phyloP scores from a whole-genome alignment of 2,113 vertebrate species.

The Muntiacus muntjak region DNA sequence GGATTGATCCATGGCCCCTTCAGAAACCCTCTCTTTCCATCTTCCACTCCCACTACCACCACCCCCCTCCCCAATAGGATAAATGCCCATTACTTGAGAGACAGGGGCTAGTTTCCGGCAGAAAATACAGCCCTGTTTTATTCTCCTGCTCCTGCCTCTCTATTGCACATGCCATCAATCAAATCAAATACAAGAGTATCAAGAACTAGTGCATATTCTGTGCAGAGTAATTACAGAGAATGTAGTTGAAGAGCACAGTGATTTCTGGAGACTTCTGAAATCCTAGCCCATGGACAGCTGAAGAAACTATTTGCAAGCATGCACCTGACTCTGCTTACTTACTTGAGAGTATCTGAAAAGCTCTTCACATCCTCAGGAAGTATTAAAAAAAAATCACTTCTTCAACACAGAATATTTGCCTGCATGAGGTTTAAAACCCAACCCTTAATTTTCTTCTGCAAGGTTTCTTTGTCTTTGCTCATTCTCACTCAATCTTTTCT shows the following conservation, averaged over 20 bases:
- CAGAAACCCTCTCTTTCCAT: not conserved
- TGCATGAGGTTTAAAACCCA: constrained; percentile 59
- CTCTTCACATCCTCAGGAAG: constrained; percentile 27
- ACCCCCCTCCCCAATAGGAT: not conserved
- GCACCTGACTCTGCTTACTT: not conserved
- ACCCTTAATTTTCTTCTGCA: constrained; percentile 34
- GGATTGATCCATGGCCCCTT: not conserved
- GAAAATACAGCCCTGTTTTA: not conserved
- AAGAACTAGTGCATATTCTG: not conserved
- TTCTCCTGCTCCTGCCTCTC: not conserved
- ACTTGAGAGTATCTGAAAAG: constrained; percentile 57
- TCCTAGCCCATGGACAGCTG: constrained; percentile 32
- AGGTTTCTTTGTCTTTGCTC: constrained; percentile 17
- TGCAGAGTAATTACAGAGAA: not conserved
- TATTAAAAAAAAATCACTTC: constrained; percentile 13
- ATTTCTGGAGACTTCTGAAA: constrained; percentile 48
- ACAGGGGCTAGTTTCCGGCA: not conserved
- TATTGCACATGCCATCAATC: not conserved
- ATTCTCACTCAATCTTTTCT: not conserved
- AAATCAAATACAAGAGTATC: not conserved
- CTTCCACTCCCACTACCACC: not conserved
- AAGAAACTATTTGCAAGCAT: not conserved
- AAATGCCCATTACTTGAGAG: not conserved
- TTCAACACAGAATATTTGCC: constrained; percentile 45
- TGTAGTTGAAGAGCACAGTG: not conserved